Evolutionary conservation across 2,113 vertebrate genomes (phyloP).

Genomic region (Stictonetta naevosa): DNA sequence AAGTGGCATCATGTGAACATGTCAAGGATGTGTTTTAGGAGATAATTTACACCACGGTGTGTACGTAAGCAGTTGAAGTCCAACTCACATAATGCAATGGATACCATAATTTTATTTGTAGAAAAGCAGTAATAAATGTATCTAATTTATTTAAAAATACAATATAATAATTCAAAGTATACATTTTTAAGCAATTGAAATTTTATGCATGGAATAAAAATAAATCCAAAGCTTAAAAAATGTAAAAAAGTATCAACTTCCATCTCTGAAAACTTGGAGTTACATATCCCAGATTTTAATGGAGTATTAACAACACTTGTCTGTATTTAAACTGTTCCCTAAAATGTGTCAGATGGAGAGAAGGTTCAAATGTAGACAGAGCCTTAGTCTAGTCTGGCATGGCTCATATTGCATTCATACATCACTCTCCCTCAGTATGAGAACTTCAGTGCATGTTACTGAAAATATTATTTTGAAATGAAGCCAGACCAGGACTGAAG

Average conservation of each 20-base stretch:
- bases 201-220: background rate
- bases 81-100: background rate
- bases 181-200: background rate
- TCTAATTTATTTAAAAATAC: too few species aligned
- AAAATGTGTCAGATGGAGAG: background rate
- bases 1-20: background rate
- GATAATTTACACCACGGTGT: background rate
- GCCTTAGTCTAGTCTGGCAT: background rate
- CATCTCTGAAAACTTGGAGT: background rate
- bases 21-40: background rate
- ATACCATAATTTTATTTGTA: background rate
- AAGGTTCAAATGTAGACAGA: background rate
- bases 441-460: background rate
- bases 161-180: background rate
- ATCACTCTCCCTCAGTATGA: background rate
- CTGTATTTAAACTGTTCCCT: background rate
- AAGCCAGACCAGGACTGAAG: background rate
- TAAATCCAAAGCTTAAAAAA: background rate
- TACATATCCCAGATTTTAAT: background rate
- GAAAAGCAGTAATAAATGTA: background rate
- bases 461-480: slow-evolving; percentile 3
- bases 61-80: background rate
- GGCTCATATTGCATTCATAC: background rate
- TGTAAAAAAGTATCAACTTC: background rate
- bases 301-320: background rate